phyloP scores from a whole-genome alignment of 2,113 vertebrate species.

The Taurulus bubalis region DNA sequence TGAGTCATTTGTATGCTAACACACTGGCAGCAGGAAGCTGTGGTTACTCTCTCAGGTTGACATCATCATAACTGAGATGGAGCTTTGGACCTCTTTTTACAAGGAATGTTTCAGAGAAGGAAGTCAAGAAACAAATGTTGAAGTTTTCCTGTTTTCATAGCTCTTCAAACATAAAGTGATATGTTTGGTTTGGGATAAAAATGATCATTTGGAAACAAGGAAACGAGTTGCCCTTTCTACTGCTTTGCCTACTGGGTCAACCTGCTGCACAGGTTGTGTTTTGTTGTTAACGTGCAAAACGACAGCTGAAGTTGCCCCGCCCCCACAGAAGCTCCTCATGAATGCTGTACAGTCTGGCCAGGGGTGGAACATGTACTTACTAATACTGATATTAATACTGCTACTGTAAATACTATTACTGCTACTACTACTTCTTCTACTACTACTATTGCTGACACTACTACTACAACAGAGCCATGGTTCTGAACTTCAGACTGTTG shows the following conservation, averaged over 20 bases:
- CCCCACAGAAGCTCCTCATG: not conserved
- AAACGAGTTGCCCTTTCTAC: not conserved
- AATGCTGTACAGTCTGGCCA: not conserved
- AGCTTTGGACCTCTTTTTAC: not conserved
- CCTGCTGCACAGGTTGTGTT: slow-evolving; percentile 44
- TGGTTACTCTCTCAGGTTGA: not conserved
- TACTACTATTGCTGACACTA: no score
- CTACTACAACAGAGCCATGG: no score
- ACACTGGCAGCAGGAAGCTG: not conserved
- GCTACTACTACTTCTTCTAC: no score
- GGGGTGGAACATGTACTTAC: no score
- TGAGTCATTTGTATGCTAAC: not conserved
- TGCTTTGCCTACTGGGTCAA: slow-evolving; percentile 13
- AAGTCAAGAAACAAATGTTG: slow-evolving; percentile 10
- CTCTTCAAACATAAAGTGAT: not conserved
- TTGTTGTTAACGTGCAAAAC: not conserved
- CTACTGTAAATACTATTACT: no score
- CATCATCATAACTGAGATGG: not conserved
- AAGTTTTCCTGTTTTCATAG: not conserved
- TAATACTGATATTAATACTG: no score
- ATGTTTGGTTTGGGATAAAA: not conserved
- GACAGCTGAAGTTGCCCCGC: not conserved
- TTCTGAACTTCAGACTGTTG: no score
- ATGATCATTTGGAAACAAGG: not conserved
- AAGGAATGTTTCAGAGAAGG: slow-evolving; percentile 12